A percentile compares a stretch with the other conserved stretches of the same genome.
These are phyloP conservation scores for Tapirus indicus DNA, from an alignment of 2,797 vertebrate species.

Conservation along the genomic window DNA sequence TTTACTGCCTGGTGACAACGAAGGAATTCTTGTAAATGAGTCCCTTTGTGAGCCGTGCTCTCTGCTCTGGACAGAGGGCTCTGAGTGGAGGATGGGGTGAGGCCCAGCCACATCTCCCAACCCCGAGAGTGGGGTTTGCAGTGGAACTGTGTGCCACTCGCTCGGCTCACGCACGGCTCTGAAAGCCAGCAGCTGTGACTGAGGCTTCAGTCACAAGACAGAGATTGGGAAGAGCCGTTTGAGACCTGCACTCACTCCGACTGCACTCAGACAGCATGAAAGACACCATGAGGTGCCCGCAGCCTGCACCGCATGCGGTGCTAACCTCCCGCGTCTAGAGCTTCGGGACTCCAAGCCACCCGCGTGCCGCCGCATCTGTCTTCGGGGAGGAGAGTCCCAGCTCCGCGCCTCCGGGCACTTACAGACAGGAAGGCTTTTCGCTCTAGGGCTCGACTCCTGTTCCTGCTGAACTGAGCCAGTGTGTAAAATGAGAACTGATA, in stretches of 20 bases:
- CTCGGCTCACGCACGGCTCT: background rate
- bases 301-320: accelerated
- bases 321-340: no score
- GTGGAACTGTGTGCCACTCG: accelerated
- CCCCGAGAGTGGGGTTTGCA: background rate
- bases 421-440: constrained; percentile 81
- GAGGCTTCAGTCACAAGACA: background rate
- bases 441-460: constrained; percentile 98
- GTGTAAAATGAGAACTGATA: constrained; percentile 97
- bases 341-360: no score
- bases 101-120: background rate
- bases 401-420: constrained; percentile 58
- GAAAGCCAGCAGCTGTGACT: background rate
- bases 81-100: background rate
- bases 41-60: constrained; percentile 19
- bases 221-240: accelerated
- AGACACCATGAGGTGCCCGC: background rate
- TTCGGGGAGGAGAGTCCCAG: background rate
- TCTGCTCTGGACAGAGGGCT: background rate
- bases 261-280: background rate
- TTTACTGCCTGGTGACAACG: constrained; percentile 76
- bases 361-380: background rate
- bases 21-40: constrained; percentile 61
- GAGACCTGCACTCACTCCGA: background rate
- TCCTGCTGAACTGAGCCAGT: constrained; percentile 99